Conservation (phyloP, 2,113 vertebrate genomes). For the Anolis carolinensis region DNA sequence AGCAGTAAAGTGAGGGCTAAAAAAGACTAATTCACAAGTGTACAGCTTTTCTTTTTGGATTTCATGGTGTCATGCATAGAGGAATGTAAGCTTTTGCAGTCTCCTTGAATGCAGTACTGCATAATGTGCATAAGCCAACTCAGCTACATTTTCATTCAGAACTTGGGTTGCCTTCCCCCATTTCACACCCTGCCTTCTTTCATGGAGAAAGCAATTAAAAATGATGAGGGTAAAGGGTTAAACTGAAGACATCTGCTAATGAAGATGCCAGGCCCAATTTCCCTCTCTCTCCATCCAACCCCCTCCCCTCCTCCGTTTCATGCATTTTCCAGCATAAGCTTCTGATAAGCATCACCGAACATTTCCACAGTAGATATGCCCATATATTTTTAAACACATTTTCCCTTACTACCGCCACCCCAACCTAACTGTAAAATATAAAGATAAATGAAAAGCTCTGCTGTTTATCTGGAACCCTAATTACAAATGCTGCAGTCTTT, state of each 20-base stretch:
- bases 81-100: slow-evolving; percentile 16
- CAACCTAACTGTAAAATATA: slow-evolving; percentile 49
- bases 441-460: slow-evolving; percentile 52
- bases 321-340: slow-evolving; percentile 55
- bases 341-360: slow-evolving; percentile 63
- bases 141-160: slow-evolving; percentile 33
- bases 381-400: slow-evolving; percentile 32
- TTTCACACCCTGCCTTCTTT: slow-evolving; percentile 39
- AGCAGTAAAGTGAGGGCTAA: slow-evolving; percentile 56
- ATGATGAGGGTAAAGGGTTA: slow-evolving; percentile 71
- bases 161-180: slow-evolving; percentile 30
- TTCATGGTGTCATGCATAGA: slow-evolving; percentile 32
- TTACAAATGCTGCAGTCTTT: slow-evolving; percentile 45
- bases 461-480: slow-evolving; percentile 62
- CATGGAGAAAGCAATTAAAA: slow-evolving; percentile 71
- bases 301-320: slow-evolving; percentile 41
- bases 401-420: not conserved
- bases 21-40: slow-evolving; percentile 47
- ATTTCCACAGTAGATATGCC: slow-evolving; percentile 58
- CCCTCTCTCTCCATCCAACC: not conserved
- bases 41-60: slow-evolving; percentile 31
- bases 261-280: slow-evolving; percentile 54
- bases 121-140: slow-evolving; percentile 20
- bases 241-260: slow-evolving; percentile 58
- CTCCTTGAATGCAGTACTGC: slow-evolving; percentile 40